Conservation (phyloP, 2,113 vertebrate species). For the Mirza zaza region DNA sequence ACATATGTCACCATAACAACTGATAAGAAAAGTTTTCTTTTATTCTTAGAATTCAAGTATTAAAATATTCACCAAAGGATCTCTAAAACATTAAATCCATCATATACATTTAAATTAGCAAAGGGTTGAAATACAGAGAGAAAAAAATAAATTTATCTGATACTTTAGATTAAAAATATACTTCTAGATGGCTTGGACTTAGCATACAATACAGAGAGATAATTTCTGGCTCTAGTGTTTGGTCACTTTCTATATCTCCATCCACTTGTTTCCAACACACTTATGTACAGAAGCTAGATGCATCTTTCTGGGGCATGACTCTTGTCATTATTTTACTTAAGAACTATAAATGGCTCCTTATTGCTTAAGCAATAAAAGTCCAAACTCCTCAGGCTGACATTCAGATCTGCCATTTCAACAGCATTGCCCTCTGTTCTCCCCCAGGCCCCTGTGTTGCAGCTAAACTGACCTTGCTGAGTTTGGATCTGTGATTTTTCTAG, state of each 20-base stretch:
- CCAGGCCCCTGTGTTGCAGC: not conserved
- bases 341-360: not conserved
- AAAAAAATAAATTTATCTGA: not conserved
- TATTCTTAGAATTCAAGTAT: not conserved
- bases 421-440: not conserved
- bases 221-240: not conserved
- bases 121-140: not conserved
- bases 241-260: fast-evolving
- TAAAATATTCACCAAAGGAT: not conserved
- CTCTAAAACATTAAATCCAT: not conserved
- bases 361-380: not conserved
- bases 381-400: not conserved
- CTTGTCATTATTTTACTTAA: not conserved
- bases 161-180: not conserved
- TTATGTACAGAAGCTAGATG: not conserved
- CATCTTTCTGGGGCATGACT: not conserved
- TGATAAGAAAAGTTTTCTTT: not conserved
- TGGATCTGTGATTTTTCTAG: not conserved
- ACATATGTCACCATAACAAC: not conserved
- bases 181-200: not conserved
- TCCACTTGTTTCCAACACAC: not conserved
- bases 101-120: not conserved
- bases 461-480: not conserved
- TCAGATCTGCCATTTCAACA: not conserved
- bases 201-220: not conserved